phyloP scores from a whole-genome alignment of 2,888 invertebrate genomes.

The Lysandra coridon region DNA sequence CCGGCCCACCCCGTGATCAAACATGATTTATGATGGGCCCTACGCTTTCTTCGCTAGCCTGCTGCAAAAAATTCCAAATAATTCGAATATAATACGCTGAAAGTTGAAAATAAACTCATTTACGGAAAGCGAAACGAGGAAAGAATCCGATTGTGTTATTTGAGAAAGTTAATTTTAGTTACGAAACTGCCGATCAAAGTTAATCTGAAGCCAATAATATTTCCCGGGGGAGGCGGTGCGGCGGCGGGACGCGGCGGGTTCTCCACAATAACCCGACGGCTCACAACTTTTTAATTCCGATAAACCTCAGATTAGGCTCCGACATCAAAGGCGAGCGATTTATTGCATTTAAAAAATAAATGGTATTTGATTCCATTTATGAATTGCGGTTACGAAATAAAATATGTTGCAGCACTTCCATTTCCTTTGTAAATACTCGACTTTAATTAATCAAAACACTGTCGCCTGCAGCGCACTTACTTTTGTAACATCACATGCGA shows the following conservation, averaged over 20 bases:
- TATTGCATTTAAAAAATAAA: neutral
- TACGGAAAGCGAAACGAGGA: neutral
- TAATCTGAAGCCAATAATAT: neutral
- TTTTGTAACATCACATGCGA: neutral
- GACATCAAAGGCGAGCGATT: neutral
- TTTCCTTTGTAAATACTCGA: neutral
- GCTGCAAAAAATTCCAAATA: neutral
- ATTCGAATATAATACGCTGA: neutral
- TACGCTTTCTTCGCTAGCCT: neutral
- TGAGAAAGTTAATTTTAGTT: neutral
- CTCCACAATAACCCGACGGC: conserved; percentile 2
- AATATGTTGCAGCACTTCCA: neutral
- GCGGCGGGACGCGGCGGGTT: neutral
- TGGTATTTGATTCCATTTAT: neutral
- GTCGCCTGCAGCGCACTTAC: neutral
- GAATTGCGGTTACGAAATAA: neutral
- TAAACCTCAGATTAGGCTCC: neutral
- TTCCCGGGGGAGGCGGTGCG: neutral
- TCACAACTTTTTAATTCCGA: conserved; percentile 12
- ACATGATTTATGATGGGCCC: conserved; percentile 8
- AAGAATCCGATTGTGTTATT: neutral
- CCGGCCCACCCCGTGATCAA: neutral
- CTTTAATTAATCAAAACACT: neutral
- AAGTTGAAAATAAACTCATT: neutral
- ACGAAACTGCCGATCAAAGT: neutral